Evolutionary conservation across 2,113 vertebrate genomes (phyloP), one percentile per base, ranked within the genome.

Genomic region (Chamaetylas fuelleborni): DNA sequence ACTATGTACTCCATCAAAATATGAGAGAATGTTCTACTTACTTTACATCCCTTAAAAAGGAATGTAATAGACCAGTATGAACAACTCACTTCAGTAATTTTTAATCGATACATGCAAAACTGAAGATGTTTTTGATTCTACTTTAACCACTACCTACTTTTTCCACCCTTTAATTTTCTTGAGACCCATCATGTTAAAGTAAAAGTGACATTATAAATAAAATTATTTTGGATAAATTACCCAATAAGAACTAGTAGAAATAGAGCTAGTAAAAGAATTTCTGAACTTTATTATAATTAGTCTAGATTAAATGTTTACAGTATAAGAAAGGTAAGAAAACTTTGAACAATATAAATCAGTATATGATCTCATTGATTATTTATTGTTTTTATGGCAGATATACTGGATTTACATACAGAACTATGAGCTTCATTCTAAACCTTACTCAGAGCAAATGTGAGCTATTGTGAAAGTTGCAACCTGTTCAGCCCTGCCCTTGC

Each of bases 1-100:
- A 92, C 70, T 82, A 36, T 61, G 66, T 66, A 88, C 65, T 92
- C 81, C 85, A 90, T 93, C 78, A 91, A 85, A 96, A 69, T 57
- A 76, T 40, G n/a, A 87, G 40, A 91, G 38, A 92, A 85, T 1
- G 1, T 71, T 85, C 81, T 87, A 60, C 45, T 76, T 86, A 76
- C 24, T 90, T 87, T 53, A 64, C 36, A 91, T 93, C 36, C 48
- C 57, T 76, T 57, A 80, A 85, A 95, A 93, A 65, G 47, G 22
- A 78, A 74, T 51, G 20, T 72, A 78, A 85, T 24, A 91, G 61
- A 82, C 43, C 48, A 64, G 33, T 42, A 64, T 7, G 38, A 92
- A 31, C 15, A 92, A 87, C 10, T 67, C 57, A 58, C 15, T 61
- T 83, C 38, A 56, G 29, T 36, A 60, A 47, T 45, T 79, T 77